These are phyloP conservation scores for Holacanthella duospinosa DNA, from an alignment of 2,888 invertebrate genomes.

Conservation along the genomic window DNA sequence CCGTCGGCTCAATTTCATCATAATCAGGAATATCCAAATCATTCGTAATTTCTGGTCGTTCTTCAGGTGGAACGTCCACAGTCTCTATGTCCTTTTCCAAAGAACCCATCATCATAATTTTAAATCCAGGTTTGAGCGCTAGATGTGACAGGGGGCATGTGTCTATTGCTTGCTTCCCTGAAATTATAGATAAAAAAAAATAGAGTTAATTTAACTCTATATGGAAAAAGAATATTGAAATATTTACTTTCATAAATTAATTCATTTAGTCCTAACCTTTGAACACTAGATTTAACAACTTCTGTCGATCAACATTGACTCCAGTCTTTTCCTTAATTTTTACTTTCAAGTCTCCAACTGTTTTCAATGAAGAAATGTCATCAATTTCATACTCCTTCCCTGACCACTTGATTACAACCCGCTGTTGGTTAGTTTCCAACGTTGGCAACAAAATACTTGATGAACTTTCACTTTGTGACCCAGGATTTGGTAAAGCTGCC, in stretches of 20 bases:
- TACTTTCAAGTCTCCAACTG: conserved; percentile 65
- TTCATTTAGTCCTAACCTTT: too few species aligned
- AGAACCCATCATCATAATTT: conserved; percentile 96
- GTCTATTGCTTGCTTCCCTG: conserved; percentile 76
- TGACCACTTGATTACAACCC: conserved; percentile 81
- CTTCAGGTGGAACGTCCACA: conserved; percentile 63
- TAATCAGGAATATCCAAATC: conserved; percentile 33
- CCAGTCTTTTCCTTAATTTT: conserved; percentile 77
- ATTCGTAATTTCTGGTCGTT: conserved; percentile 32
- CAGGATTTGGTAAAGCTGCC: too few species aligned
- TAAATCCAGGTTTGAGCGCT: conserved; percentile 73
- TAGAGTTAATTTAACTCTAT: too few species aligned
- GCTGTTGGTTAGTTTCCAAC: not conserved
- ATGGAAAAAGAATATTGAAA: too few species aligned
- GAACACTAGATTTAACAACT: conserved; percentile 79
- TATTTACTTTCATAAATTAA: too few species aligned
- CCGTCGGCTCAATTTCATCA: conserved; percentile 60
- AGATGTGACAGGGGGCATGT: conserved; percentile 62
- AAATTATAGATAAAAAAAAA: conserved; percentile 18
- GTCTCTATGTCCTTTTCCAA: conserved; percentile 81
- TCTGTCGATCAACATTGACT: conserved; percentile 85
- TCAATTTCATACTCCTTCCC: conserved; percentile 75
- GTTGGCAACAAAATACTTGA: not conserved
- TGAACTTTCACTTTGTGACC: too few species aligned
- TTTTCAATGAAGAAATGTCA: conserved; percentile 65